Conservation (phyloP, 2,113 vertebrate genomes). For the Ictalurus punctatus region DNA sequence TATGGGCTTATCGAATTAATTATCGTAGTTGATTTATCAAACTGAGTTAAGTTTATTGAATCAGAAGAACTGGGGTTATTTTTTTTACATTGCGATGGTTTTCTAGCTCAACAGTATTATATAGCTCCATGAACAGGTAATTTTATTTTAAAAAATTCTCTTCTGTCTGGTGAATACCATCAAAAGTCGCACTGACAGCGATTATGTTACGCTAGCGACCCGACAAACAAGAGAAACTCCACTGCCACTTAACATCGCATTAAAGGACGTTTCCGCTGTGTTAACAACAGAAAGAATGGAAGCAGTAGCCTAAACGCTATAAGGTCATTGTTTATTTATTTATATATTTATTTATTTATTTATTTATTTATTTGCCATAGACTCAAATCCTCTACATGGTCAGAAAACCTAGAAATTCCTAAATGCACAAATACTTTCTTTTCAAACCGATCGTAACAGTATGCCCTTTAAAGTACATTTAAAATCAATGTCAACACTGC, state of each 20-base stretch:
- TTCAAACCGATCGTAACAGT: neutral
- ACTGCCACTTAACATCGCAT: neutral
- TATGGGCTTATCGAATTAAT: neutral
- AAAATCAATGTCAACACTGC: neutral
- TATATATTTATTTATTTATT: neutral
- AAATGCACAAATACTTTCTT: neutral
- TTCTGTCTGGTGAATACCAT: slow-evolving; percentile 2
- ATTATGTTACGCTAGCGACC: slow-evolving; percentile 24
- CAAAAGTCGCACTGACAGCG: neutral
- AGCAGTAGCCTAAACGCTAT: neutral
- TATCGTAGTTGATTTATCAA: neutral
- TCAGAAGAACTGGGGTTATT: neutral
- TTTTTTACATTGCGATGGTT: neutral
- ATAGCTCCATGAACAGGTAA: neutral
- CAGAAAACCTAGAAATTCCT: neutral
- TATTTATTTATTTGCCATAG: neutral
- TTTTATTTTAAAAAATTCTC: neutral
- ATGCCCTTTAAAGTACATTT: neutral
- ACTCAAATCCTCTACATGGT: slow-evolving; percentile 1
- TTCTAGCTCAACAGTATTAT: neutral
- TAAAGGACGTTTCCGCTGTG: neutral
- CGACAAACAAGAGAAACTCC: neutral
- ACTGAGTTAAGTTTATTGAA: neutral
- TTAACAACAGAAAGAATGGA: neutral
- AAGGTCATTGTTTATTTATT: no score